Evolutionary conservation across 2,888 invertebrate species (phyloP).

Genomic region (Drosophila glabriapex): DNA sequence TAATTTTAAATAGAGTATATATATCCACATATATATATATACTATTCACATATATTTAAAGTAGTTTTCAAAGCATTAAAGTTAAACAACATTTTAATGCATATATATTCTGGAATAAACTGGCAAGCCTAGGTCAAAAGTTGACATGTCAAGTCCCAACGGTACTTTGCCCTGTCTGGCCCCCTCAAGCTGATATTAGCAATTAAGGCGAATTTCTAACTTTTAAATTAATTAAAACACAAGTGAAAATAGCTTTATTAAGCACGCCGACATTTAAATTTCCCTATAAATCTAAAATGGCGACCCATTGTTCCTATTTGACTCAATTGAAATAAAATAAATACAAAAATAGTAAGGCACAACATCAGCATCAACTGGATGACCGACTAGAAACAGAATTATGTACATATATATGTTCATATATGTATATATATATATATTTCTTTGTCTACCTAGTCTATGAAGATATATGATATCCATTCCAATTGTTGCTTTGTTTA

Average conservation of each 20-base stretch:
- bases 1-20: not conserved
- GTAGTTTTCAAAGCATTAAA: not conserved
- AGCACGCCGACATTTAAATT: not conserved
- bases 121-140: slow-evolving; percentile 23
- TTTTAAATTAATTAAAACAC: slow-evolving; percentile 61
- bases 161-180: slow-evolving; percentile 39
- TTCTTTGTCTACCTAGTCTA: slow-evolving; percentile 2
- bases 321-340: not conserved
- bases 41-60: not conserved
- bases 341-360: slow-evolving; percentile 26
- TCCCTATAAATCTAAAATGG: not conserved
- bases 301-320: not conserved
- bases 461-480: slow-evolving; percentile 20
- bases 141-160: slow-evolving; percentile 41
- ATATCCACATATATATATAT: not conserved
- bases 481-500: slow-evolving; percentile 24
- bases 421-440: not conserved
- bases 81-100: not conserved
- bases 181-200: slow-evolving; percentile 36
- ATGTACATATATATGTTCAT: not conserved
- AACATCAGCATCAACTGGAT: not conserved
- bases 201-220: slow-evolving; percentile 60
- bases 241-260: not conserved
- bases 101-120: not conserved
- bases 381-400: not conserved